phyloP scores from a whole-genome alignment of 2,797 vertebrate species.

The Bradypus variegatus region DNA sequence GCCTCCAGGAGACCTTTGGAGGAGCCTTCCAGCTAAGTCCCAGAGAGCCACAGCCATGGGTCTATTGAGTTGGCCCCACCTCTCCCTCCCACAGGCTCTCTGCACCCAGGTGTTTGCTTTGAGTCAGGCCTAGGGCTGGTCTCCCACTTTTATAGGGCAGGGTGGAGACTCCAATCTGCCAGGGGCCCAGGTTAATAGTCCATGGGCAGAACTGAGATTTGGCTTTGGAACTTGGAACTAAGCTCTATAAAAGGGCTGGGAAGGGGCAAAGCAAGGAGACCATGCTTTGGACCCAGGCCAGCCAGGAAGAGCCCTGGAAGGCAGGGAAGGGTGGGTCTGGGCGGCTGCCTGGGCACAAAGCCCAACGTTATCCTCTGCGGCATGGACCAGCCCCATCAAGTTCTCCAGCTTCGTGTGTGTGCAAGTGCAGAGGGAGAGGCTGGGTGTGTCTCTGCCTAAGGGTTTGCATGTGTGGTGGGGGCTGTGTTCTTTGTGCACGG shows the following conservation, averaged over 20 bases:
- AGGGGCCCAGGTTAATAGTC: background rate
- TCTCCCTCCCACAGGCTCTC: background rate
- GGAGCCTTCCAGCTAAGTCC: background rate
- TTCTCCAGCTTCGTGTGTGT: background rate
- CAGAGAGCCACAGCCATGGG: background rate
- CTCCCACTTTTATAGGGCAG: background rate
- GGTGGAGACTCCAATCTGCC: constrained; percentile 4
- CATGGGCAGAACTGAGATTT: background rate
- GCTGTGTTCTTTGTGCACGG: background rate
- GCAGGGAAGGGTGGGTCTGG: constrained; percentile 17
- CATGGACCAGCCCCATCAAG: background rate
- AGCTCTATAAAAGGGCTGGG: background rate
- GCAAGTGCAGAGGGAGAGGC: background rate
- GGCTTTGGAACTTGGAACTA: background rate
- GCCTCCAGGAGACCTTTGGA: background rate
- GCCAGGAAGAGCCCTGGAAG: background rate
- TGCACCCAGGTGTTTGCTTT: constrained; percentile 27
- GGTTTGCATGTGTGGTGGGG: background rate
- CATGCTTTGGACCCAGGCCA: background rate
- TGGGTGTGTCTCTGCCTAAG: background rate
- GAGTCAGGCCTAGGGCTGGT: constrained; percentile 37
- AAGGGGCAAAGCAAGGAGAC: background rate
- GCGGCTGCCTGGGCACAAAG: background rate
- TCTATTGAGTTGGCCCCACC: background rate
- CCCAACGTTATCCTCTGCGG: background rate